These are phyloP conservation scores for Babylonia areolata DNA, from an alignment of 1,140 invertebrate species.

Conservation along the genomic window DNA sequence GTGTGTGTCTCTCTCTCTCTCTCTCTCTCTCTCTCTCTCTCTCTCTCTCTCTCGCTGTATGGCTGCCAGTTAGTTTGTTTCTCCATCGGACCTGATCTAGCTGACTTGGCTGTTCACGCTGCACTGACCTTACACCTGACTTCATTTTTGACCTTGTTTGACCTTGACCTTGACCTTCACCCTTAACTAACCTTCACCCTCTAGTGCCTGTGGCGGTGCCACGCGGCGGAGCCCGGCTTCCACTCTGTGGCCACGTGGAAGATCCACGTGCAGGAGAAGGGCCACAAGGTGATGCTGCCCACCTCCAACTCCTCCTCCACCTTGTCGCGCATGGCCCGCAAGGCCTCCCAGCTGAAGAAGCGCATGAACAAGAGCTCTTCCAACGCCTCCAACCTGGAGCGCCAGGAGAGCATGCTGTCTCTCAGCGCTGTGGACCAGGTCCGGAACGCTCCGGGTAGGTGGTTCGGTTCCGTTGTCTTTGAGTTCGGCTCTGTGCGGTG, in stretches of 20 bases:
- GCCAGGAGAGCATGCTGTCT: slow-evolving; percentile 50
- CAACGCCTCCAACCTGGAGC: slow-evolving; percentile 39
- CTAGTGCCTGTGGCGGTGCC: slow-evolving; percentile 96
- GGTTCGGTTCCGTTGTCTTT: too few species aligned
- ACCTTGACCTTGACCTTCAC: too few species aligned
- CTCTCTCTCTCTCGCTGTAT: too few species aligned
- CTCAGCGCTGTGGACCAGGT: slow-evolving; percentile 18
- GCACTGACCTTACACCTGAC: too few species aligned
- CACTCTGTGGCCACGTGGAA: slow-evolving; percentile 75
- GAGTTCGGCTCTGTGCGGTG: too few species aligned
- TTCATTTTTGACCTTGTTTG: too few species aligned
- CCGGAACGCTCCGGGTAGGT: slow-evolving; percentile 29
- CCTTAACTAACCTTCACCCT: too few species aligned
- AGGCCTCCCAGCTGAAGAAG: slow-evolving; percentile 66
- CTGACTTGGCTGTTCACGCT: too few species aligned
- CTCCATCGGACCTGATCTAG: too few species aligned
- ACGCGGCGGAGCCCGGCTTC: slow-evolving; percentile 80
- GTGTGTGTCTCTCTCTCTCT: too few species aligned
- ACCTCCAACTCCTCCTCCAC: slow-evolving; percentile 43
- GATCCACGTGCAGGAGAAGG: slow-evolving; percentile 72
- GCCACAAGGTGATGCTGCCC: slow-evolving; percentile 39
- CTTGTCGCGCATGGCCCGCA: slow-evolving; percentile 40
- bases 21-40: too few species aligned
- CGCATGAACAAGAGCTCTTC: slow-evolving; percentile 45
- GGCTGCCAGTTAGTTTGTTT: too few species aligned